Percentiles rank a stretch among this genome's conserved stretches.
phyloP scores from a whole-genome alignment of 2,797 vertebrate genomes.

The Jordanella pulchra region DNA sequence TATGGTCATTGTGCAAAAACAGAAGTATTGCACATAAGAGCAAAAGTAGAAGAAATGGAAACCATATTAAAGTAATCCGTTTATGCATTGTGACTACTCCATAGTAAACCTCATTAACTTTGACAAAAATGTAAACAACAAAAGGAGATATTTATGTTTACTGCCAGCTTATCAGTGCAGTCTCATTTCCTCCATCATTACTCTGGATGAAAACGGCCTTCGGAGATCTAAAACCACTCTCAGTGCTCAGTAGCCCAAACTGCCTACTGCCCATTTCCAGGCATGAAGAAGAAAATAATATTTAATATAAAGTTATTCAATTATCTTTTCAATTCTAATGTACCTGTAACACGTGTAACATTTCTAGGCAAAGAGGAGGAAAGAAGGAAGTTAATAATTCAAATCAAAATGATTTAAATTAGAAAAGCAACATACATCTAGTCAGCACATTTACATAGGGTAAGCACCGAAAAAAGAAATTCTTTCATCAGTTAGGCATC shows the following conservation, averaged over 20 bases:
- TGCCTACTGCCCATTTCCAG: not conserved
- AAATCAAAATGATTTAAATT: no score
- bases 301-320: no score
- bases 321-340: no score
- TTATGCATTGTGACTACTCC: not conserved
- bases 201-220: not conserved
- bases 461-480: no score
- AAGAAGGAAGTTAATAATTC: no score
- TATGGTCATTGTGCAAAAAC: slow-evolving; percentile 16
- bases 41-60: not conserved
- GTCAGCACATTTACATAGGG: no score
- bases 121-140: not conserved
- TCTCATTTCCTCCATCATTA: not conserved
- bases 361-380: no score
- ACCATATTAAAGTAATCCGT: not conserved
- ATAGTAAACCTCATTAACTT: not conserved
- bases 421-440: no score
- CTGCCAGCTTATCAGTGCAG: not conserved
- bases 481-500: no score
- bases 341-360: no score
- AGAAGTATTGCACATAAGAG: not conserved
- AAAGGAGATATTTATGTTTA: no score
- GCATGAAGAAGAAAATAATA: not conserved
- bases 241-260: not conserved
- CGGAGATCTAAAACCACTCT: not conserved